Evolutionary conservation across 2,797 vertebrate genomes (phyloP), one percentile per base, ranked within the genome.

Genomic region (Brachyrhaphis roseni): DNA sequence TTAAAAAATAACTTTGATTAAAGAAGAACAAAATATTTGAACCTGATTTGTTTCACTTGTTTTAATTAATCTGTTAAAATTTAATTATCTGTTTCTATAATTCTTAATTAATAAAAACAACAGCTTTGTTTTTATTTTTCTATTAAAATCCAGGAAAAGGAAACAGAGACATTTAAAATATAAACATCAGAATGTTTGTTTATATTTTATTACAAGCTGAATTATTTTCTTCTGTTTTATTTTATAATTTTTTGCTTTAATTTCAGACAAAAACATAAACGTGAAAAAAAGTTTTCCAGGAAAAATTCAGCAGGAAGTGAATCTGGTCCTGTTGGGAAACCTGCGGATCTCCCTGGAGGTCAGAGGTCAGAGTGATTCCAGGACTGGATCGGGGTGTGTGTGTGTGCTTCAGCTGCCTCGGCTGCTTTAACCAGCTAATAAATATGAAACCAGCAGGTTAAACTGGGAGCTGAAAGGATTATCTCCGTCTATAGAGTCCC

Each of bases 361-460:
- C 45, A 12, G 8, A 49, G 70, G 70, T 23, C 43, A 28, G 20
- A 28, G 47, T 51, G 85, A 51, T 53, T 20, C 74, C 2, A 59
- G 31, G 78, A 36, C 76, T 18, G 41, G 11, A 36, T 31, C 28
- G 12, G 43, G 12, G 43, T 45, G 41, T 43, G 41, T 72, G 87
- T 82, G 75, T 68, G 79, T 7, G 89, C 85, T 91, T 96, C 96
- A 96, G 95, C 96, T 96, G 96, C 95, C 92, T 96, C 94, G 93
- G 49, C 93, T 86, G 95, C 95, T 94, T 84, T 96, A 96, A 96
- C 95, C 95, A 96, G 94, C 96, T 96, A 96, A 96, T 96, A 96
- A 96, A 96, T 96, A 95, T 96, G 95, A 96, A 96, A 96, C 95
- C 96, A 96, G 96, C 94, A 92, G 95, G 95, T 96, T 96, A 95